Evolutionary conservation across 2,113 vertebrate genomes (phyloP), one percentile per base, ranked within the genome.

Genomic region (Tenebrosternarchus preto): DNA sequence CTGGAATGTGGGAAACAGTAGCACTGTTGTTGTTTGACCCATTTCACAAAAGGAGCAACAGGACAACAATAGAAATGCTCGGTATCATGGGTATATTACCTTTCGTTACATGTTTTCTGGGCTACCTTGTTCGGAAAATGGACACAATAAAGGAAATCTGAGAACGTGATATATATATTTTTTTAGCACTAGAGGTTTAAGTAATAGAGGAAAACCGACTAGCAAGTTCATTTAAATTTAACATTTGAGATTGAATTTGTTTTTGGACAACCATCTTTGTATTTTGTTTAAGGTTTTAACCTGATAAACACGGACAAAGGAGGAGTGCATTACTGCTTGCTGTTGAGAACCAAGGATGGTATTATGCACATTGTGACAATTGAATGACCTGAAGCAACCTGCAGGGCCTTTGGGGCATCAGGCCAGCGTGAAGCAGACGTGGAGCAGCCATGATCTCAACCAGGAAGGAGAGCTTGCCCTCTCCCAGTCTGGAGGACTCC

Each of bases 401-500:
- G 74, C 43, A 77, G 60, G 57, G 22, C 70, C 59, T 55, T 22
- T 7, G 20, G 27, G 57, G 60, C 24, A 63, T 46, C 67, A 27
- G 55, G 20, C 39, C 63, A 71, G 66, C 60, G 9, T 5, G n/a
- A 29, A 73, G 50, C 25, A 61, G 69, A 27, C 16, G 31, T 1
- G 20, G 25, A 9, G 16, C 46, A 31, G 66, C 24, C 77, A 92
- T 93, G 92, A 90, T 92, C 84, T 87, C 87, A 53, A 73, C 85
- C 22, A 87, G 86, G 74, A 93, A 91, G 80, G 85, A 83, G 87
- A 92, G 78, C 20, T 83, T 94, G 22, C 83, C 91, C 16, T 91
- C 93, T 46, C 91, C 92, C 12, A 92, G 87, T 67, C 69, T 93
- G 83, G 93, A 94, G 73, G 93, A 93, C 67, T 91, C 93, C 24